Evolutionary conservation across 2,113 vertebrate genomes (phyloP).

Genomic region (Capreolus pygargus): DNA sequence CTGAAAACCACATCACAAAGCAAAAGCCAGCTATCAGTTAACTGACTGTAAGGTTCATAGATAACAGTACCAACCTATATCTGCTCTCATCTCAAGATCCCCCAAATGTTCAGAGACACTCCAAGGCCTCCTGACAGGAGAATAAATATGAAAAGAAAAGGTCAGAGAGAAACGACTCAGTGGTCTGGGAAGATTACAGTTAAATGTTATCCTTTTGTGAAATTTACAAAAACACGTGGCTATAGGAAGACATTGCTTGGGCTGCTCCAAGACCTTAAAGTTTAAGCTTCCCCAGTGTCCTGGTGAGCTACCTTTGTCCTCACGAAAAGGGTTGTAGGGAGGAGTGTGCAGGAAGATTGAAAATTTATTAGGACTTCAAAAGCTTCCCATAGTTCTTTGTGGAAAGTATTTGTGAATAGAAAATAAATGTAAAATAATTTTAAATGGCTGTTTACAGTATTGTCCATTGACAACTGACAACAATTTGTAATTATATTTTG

Average conservation of each 20-base stretch:
- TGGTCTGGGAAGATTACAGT: not conserved
- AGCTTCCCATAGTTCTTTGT: not conserved
- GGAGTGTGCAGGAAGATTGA: not conserved
- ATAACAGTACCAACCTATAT: not conserved
- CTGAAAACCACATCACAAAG: not conserved
- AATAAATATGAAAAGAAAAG: not conserved
- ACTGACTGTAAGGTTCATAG: not conserved
- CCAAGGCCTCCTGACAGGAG: not conserved
- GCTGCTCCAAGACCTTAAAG: not conserved
- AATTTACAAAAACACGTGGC: not conserved
- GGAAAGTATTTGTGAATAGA: not conserved
- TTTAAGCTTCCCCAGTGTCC: not conserved
- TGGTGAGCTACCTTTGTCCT: not conserved
- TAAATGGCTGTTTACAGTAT: not conserved
- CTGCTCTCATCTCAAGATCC: not conserved
- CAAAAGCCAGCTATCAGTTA: not conserved
- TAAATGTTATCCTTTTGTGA: not conserved
- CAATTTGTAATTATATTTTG: not conserved
- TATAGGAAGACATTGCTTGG: not conserved
- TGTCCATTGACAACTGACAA: not conserved
- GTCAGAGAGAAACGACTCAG: not conserved
- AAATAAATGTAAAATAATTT: not conserved
- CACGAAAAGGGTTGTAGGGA: not conserved
- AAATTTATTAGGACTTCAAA: not conserved
- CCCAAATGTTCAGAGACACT: not conserved